phyloP scores from a whole-genome alignment of 2,113 vertebrate genomes.

The Platichthys flesus region DNA sequence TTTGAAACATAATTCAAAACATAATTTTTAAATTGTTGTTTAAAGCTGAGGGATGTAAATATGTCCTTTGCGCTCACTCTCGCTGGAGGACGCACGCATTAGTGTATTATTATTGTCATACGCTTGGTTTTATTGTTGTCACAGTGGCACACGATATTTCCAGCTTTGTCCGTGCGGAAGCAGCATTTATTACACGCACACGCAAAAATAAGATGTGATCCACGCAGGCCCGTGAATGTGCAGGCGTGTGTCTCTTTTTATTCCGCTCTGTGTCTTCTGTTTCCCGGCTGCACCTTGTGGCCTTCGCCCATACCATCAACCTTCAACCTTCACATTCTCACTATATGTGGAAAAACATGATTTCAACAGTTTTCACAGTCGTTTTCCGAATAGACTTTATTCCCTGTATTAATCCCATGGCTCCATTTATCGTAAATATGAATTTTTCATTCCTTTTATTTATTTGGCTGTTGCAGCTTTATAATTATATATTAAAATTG shows the following conservation, averaged over 20 bases:
- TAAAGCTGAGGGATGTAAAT: not conserved
- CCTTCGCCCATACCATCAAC: not conserved
- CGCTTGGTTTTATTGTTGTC: conserved; percentile 15
- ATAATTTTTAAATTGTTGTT: not conserved
- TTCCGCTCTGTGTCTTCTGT: conserved; percentile 17
- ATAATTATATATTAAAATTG: too few species aligned
- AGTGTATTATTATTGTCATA: conserved; percentile 4
- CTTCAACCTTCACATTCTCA: not conserved
- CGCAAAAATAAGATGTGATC: not conserved
- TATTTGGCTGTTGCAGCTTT: not conserved
- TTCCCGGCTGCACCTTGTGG: conserved; percentile 18
- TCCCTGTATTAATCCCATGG: not conserved
- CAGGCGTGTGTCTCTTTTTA: conserved; percentile 35
- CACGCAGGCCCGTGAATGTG: conserved; percentile 39
- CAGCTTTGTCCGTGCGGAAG: conserved; percentile 23
- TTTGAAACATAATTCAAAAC: not conserved
- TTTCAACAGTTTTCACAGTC: not conserved
- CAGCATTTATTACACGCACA: not conserved
- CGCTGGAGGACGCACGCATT: conserved; percentile 8
- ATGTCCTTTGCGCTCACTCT: not conserved
- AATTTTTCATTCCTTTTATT: not conserved
- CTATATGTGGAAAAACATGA: conserved; percentile 6
- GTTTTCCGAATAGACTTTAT: conserved; percentile 14
- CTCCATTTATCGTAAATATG: not conserved
- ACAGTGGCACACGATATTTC: conserved; percentile 48